phyloP scores from a whole-genome alignment of 2,888 invertebrate genomes.

The Drosophila kanekoi region DNA sequence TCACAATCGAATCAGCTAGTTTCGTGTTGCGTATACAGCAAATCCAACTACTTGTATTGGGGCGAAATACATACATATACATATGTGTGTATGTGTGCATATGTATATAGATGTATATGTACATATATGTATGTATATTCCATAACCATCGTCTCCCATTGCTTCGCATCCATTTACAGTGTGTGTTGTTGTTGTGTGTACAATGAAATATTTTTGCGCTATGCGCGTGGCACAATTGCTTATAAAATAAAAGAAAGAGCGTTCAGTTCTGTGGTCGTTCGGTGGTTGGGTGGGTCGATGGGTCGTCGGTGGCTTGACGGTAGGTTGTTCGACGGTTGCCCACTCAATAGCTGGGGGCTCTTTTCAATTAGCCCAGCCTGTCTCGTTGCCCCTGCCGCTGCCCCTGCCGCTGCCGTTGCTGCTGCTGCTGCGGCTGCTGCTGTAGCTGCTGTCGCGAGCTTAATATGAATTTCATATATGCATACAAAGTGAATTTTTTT shows the following conservation, averaged over 20 bases:
- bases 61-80: not conserved
- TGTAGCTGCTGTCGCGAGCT: constrained; percentile 54
- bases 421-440: constrained; percentile 21
- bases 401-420: constrained; percentile 5
- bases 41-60: constrained; percentile 23
- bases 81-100: not conserved
- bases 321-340: constrained; percentile 54
- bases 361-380: constrained; percentile 70
- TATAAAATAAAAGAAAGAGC: constrained; percentile 58
- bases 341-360: constrained; percentile 73
- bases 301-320: constrained; percentile 54
- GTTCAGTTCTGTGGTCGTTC: constrained; percentile 27
- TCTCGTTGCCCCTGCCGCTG: constrained; percentile 31
- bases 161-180: constrained; percentile 29
- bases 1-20: constrained; percentile 16
- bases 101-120: not conserved
- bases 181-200: constrained; percentile 29
- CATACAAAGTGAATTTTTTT: constrained; percentile 73
- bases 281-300: constrained; percentile 56
- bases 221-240: constrained; percentile 62
- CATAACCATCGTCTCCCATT: constrained; percentile 25
- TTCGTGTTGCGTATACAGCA: constrained; percentile 17
- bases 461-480: constrained; percentile 77
- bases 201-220: constrained; percentile 63
- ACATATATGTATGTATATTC: not conserved